Evolutionary conservation across 2,888 invertebrate genomes (phyloP), one percentile per base, ranked within the genome.

Genomic region (Laspeyria flexula): DNA sequence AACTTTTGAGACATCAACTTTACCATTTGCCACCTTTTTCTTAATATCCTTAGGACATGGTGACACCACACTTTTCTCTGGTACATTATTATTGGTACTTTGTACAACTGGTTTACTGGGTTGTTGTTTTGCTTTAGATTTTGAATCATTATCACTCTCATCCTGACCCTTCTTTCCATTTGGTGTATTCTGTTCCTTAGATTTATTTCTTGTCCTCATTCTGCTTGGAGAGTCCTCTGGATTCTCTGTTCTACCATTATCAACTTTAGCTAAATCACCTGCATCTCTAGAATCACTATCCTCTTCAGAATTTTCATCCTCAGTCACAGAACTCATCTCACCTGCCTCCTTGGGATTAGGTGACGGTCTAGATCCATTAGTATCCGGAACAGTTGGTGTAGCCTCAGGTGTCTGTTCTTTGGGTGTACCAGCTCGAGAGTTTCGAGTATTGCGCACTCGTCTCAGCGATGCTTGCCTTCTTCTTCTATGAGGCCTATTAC

Each of bases 211-310:
- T 58, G 97, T 97, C 82, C 97, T 95, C 96, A 97, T 97, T 86
- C 97, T 95, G 82, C 96, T 97, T 43, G 97, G 97, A 80, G 96
- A 96, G 78, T 96, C 95, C 81, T 97, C 97, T 73, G 95, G 95
- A 73, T 94, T 95, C 44, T 95, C 95, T 94, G 85, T 96, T 96
- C 80, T 96, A 29, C 78, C 70, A 96, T 89, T 97, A 95, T 89
- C 97, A 95, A 90, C 97, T 96, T 92, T 98, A 95, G 90, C 96
- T 95, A 82, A 96, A 60, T 92, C 92, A 57, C 86, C 96, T 70
- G 97, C 95, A 77, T 97, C 97, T 79, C 98, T 94, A 51, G 97
- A 98, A 89, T 98, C 98, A 85, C 98, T 98, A 86, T 98, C 98
- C 85, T 98, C 98, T 83, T 98, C 98, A 63, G 98, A 98, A 90